Conservation (phyloP, 1,140 invertebrate genomes). For the Drosophila trapezifrons region DNA sequence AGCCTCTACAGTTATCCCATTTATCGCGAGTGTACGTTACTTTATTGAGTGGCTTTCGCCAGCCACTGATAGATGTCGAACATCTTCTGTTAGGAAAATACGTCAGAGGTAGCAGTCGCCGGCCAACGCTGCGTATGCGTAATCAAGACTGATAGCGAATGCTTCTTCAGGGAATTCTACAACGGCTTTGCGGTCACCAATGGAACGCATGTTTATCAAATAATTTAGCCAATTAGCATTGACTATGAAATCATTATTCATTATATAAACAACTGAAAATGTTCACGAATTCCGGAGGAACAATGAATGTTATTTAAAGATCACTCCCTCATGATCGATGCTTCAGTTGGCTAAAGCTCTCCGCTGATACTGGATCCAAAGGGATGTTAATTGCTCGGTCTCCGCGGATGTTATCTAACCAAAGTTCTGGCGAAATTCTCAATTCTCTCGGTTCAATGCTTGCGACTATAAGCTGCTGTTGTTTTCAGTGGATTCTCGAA, state of each 20-base stretch:
- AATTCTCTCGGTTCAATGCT: background rate
- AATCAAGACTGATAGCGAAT: constrained; percentile 28
- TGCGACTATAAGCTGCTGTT: constrained; percentile 21
- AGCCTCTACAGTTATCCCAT: constrained; percentile 22
- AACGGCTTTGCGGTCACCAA: constrained; percentile 10
- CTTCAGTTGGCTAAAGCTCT: constrained; percentile 28
- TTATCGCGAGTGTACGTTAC: constrained; percentile 22
- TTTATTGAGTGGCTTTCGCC: constrained; percentile 38
- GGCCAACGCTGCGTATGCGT: constrained; percentile 51
- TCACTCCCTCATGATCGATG: constrained; percentile 19
- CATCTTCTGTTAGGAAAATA: constrained; percentile 23
- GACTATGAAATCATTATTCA: constrained; percentile 43
- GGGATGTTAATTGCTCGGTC: constrained; percentile 14
- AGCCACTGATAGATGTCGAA: constrained; percentile 19
- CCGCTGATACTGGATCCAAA: background rate
- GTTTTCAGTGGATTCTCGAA: constrained; percentile 13
- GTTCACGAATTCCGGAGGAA: constrained; percentile 8
- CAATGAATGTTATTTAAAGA: constrained; percentile 52
- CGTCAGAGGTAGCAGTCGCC: constrained; percentile 34
- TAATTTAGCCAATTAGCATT: constrained; percentile 63
- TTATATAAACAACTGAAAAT: constrained; percentile 8
- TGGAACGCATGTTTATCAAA: constrained; percentile 42
- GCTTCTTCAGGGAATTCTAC: constrained; percentile 22
- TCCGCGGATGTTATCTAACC: constrained; percentile 18
- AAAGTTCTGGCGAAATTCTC: constrained; percentile 20